Conservation (phyloP, 2,113 vertebrate species). For the Panthera leo region DNA sequence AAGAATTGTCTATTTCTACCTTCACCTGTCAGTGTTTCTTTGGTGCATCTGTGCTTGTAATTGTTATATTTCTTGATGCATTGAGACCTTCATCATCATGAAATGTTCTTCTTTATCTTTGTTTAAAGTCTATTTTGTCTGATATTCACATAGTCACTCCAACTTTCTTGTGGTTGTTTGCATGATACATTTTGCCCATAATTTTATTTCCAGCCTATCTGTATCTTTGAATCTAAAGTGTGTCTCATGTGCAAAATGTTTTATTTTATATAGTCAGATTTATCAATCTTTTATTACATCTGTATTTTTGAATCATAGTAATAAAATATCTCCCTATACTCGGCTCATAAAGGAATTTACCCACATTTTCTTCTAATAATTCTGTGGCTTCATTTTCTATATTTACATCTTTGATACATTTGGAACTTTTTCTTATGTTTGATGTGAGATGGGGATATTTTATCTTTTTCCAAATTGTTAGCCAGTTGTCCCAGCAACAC, state of each 20-base stretch:
- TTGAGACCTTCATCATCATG: background rate
- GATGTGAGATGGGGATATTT: background rate
- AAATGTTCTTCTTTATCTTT: background rate
- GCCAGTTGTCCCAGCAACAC: background rate
- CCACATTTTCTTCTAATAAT: background rate
- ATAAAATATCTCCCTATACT: background rate
- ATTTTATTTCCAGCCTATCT: background rate
- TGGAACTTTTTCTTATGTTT: background rate
- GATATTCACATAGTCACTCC: background rate
- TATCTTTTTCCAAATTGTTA: background rate
- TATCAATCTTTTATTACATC: background rate
- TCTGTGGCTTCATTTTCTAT: background rate
- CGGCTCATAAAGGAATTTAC: background rate
- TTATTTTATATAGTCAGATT: background rate
- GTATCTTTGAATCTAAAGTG: background rate
- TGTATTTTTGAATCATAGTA: background rate
- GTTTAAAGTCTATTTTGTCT: background rate
- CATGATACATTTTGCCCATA: background rate
- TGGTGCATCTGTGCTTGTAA: background rate
- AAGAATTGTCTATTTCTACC: background rate
- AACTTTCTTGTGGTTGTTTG: background rate
- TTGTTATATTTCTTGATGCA: background rate
- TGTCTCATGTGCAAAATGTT: background rate
- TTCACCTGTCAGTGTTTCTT: background rate
- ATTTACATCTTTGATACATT: background rate